Base-by-base conservation (phyloP, 2,113 vertebrate genomes). In the Syngnathus floridae region DNA sequence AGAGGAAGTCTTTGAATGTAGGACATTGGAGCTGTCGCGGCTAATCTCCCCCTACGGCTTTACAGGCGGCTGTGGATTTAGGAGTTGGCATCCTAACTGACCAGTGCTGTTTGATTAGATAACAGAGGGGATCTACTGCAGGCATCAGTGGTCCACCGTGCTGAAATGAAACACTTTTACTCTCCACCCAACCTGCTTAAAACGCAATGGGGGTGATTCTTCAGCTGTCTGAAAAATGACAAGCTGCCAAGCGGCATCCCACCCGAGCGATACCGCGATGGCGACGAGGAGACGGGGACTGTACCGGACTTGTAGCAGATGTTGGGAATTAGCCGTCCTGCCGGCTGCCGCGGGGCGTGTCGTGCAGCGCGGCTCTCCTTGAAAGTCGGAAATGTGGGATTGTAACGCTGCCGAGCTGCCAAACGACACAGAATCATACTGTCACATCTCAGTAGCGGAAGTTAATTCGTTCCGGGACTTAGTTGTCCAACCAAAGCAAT, bases 21-120 rank as follows among this genome's bases (percentile, higher is more conserved):
- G 86, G 87, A 86, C 85, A 87, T 75, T 84, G 84, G 82, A 73
- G 71, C 83, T 82, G 85, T 86, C 58, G 78, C 76, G 64, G 87
- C 78, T 91, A 87, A 88, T 88, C 88, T 88, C 80, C 87, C 86
- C 88, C 81, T 74, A 83, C 72, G 82, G 89, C 87, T 86, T 83
- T 87, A 82, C 86, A 86, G 84, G 82, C 79, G 81, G 87, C 84
- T 82, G 72, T 83, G 84, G 84, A 88, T 90, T 90, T 88, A 86
- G 83, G 72, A 82, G 77, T 79, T 90, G 90, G 89, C 88, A 89
- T 88, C 83, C 71, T 83, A 84, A 86, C 85, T 87, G 85, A 88
- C 88, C 86, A 86, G 79, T 78, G 84, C 90, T 90, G 87, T 89
- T 87, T 88, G 90, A 90, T 90, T 90, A 90, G 89, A 90, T 90